phyloP scores from a whole-genome alignment of 2,113 vertebrate genomes.

The Gyps fulvus region DNA sequence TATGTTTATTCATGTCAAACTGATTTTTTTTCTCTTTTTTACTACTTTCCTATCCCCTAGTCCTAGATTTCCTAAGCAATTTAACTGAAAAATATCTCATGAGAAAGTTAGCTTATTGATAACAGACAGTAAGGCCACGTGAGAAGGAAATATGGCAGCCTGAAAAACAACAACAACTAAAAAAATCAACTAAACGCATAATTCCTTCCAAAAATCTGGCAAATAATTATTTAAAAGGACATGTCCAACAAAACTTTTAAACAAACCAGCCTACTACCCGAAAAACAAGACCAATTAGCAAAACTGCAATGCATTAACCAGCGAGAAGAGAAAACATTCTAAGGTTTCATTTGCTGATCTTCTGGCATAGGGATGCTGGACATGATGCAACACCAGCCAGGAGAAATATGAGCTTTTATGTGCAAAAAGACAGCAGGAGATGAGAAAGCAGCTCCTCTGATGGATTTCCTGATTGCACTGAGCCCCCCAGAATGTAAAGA shows the following conservation, averaged over 20 bases:
- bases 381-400: not conserved
- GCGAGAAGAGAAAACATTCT: not conserved
- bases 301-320: not conserved
- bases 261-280: not conserved
- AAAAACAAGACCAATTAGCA: not conserved
- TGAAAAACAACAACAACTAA: not conserved
- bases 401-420: conserved; percentile 30
- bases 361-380: not conserved
- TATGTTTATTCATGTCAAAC: not conserved
- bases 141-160: not conserved
- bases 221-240: not conserved
- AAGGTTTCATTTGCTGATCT: not conserved
- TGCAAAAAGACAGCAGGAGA: conserved; percentile 15
- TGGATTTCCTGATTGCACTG: conserved; percentile 23
- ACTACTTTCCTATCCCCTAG: not conserved
- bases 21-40: not conserved
- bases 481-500: not conserved
- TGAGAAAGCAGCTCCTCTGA: not conserved
- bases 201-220: not conserved
- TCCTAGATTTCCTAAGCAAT: not conserved
- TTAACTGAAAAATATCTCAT: not conserved
- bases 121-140: not conserved
- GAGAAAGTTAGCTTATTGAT: not conserved
- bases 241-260: not conserved
- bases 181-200: not conserved